Conservation (phyloP, 1,140 invertebrate species). For the Drosophila persimilis region DNA sequence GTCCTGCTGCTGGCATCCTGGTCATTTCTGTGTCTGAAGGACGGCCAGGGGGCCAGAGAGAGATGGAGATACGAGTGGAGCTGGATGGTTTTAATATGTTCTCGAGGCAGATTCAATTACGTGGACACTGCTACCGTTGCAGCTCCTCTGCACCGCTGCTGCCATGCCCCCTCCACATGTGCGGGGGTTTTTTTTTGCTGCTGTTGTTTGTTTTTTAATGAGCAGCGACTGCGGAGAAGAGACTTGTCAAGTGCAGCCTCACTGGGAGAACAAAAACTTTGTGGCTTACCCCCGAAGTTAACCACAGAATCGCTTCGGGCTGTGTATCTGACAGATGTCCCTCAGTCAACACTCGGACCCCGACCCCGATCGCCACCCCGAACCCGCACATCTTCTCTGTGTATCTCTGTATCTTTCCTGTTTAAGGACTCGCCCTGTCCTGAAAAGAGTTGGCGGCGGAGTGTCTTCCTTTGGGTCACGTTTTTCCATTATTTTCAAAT, state of each 20-base stretch:
- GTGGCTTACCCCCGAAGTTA: conserved; percentile 47
- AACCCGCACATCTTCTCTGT: background rate
- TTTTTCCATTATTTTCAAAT: conserved; percentile 67
- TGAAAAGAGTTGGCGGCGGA: conserved; percentile 42
- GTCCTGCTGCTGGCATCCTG: conserved; percentile 57
- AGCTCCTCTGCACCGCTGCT: conserved; percentile 30
- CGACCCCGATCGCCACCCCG: background rate
- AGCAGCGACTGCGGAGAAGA: conserved; percentile 5
- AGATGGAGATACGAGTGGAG: background rate
- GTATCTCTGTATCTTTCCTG: conserved; percentile 12
- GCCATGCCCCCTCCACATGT: conserved; percentile 40
- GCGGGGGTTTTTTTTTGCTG: conserved; percentile 24
- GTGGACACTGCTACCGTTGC: conserved; percentile 60
- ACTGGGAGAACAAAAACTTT: conserved; percentile 40
- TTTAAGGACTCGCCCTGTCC: conserved; percentile 23
- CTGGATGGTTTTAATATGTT: conserved; percentile 76
- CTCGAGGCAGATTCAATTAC: conserved; percentile 80
- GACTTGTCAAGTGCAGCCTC: conserved; percentile 14
- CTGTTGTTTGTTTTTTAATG: conserved; percentile 42
- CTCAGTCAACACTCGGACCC: conserved; percentile 20
- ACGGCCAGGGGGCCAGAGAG: conserved; percentile 19
- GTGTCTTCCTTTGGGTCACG: conserved; percentile 63
- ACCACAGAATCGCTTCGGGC: conserved; percentile 52
- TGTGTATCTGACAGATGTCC: conserved; percentile 56
- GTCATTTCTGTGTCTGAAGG: conserved; percentile 73